phyloP scores from a whole-genome alignment of 2,888 invertebrate species.

The Nezara viridula region DNA sequence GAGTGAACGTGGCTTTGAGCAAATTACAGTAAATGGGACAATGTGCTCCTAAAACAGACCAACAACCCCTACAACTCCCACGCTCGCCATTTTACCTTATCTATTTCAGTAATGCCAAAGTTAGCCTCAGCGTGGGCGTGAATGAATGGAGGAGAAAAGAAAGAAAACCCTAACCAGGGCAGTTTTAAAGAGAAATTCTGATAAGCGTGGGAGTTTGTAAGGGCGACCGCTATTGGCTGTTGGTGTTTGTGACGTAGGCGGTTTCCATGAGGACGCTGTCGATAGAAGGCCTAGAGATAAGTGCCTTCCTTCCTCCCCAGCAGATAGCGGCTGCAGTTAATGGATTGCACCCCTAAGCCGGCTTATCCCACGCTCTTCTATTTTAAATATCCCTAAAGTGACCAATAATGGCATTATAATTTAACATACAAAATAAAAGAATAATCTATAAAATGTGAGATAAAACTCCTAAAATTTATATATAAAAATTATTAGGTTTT shows the following conservation, averaged over 20 bases:
- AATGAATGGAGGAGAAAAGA: background rate
- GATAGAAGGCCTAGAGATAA: conserved; percentile 26
- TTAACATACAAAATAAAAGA: background rate
- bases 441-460: no score
- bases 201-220: background rate
- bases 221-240: background rate
- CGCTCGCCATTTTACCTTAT: background rate
- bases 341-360: background rate
- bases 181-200: background rate
- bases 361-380: background rate
- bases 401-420: background rate
- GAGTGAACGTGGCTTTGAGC: background rate
- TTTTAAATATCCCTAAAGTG: background rate
- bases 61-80: background rate
- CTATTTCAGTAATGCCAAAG: background rate
- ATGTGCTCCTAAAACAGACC: background rate
- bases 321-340: conserved; percentile 16
- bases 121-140: background rate
- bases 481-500: no score
- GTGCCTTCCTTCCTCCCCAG: conserved; percentile 31
- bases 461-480: no score
- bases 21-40: background rate
- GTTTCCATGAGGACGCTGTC: conserved; percentile 46
- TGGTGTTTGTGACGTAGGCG: conserved; percentile 28
- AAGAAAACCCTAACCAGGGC: background rate